A percentile compares a stretch with the other conserved stretches of the same genome.
phyloP scores from a whole-genome alignment of 64 coral and sea anemone genomes.

The Cladopsammia gracilis region DNA sequence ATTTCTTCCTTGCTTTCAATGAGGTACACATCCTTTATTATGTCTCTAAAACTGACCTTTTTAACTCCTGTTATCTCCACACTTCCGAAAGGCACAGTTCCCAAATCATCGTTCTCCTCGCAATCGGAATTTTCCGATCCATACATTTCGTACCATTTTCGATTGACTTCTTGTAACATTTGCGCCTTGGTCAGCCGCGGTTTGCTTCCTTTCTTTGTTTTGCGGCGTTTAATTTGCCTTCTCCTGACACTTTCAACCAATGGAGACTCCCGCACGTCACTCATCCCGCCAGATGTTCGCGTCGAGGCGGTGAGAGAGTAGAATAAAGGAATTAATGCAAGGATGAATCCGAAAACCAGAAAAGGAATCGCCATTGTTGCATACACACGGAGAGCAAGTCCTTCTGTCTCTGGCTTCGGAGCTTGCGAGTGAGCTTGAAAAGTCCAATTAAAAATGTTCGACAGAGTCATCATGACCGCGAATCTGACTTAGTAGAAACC shows the following conservation, averaged over 20 bases:
- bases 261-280: not conserved
- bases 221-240: not conserved
- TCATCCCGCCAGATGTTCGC: not conserved
- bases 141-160: constrained; percentile 29
- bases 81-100: constrained; percentile 17
- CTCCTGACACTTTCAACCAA: not conserved
- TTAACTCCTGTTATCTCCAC: constrained; percentile 2
- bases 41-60: constrained; percentile 47
- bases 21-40: constrained; percentile 23
- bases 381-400: not conserved
- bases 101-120: not conserved
- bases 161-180: constrained; percentile 7
- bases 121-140: constrained; percentile 3
- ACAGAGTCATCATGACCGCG: not conserved
- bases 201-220: constrained; percentile 14
- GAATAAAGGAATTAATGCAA: not conserved
- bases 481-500: not conserved
- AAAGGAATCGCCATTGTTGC: not conserved
- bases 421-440: not conserved
- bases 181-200: not conserved
- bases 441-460: constrained; percentile 7
- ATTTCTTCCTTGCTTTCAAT: constrained; percentile 48
- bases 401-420: not conserved
- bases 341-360: not conserved
- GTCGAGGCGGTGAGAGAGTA: not conserved